Base-by-base conservation (phyloP, 2,113 vertebrate species). In the Rana temporaria region DNA sequence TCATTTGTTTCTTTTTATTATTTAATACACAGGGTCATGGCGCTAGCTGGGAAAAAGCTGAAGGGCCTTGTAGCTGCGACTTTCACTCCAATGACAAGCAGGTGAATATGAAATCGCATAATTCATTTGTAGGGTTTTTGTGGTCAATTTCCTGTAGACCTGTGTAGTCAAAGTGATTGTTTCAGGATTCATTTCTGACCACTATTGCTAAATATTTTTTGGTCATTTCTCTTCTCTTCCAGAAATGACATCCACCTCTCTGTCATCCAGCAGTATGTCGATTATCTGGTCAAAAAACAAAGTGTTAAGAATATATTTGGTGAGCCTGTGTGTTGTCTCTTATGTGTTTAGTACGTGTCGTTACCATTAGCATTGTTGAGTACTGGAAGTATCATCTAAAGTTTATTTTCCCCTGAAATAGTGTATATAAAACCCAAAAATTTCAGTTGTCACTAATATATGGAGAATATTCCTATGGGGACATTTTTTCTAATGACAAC, bases 11-110 rank as follows among this genome's bases (percentile, higher is more conserved):
- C 52, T 55, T 65, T n/a, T 48, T 60, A 60, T 38, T 65, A 60
- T 38, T 67, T 19, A 4, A 63, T 32, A 30, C 34, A 68, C 75
- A 87, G 87, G 38, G 78, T 84, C 2, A 93, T 93, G 92, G 86
- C 86, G 57, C 69, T 84, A 3, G 1, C 32, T 0, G 89, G 84
- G 19, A 90, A 89, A 86, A 96, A 90, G 62, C 85, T 96, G 22
- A 89, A 86, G 9, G 97, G 96, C 42, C 93, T 99, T 3, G 90
- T 98, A 38, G 97, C 98, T 42, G 98, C 98, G 18, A 94, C 96
- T 0, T 88, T 99, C 84, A 98, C 97, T 7, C 98, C 98, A 0
- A 92, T 99, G 87, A 96, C 93, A 2, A 70, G 95, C 55, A 94
- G 95, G 98, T 99, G 91, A 74, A 57, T 59, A 12, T 17, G 1